Evolutionary conservation across 2,888 invertebrate species (phyloP).

Genomic region (Trichopoda pennipes): DNA sequence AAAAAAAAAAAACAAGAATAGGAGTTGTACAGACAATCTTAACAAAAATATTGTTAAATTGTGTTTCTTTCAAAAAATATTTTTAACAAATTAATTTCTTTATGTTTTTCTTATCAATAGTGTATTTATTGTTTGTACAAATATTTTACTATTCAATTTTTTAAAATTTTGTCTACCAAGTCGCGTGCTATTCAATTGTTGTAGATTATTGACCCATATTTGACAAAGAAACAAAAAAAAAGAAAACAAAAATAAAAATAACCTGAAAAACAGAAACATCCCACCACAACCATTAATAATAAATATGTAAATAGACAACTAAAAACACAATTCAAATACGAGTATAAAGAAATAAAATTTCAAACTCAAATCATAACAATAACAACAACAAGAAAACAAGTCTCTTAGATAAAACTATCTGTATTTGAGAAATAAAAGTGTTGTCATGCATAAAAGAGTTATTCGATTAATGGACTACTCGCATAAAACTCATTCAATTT

Average conservation of each 20-base stretch:
- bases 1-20: no score
- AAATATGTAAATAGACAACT: not conserved
- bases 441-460: no score
- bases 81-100: no score
- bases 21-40: no score
- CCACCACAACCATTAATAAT: no score
- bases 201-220: slow-evolving; percentile 31
- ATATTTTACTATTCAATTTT: slow-evolving; percentile 3
- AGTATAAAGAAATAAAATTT: not conserved
- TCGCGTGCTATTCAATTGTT: slow-evolving; percentile 4
- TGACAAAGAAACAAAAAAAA: not conserved
- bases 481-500: no score
- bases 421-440: not conserved
- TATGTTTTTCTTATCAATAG: no score
- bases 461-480: no score
- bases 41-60: no score
- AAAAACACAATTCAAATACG: not conserved
- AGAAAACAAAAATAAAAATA: not conserved
- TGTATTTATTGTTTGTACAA: not conserved
- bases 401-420: not conserved
- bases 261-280: not conserved
- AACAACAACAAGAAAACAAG: no score
- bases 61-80: no score
- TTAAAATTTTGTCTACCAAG: not conserved
- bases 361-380: not conserved